Conservation (phyloP, 2,888 invertebrate species). For the Harpagoxenus sublaevis region DNA sequence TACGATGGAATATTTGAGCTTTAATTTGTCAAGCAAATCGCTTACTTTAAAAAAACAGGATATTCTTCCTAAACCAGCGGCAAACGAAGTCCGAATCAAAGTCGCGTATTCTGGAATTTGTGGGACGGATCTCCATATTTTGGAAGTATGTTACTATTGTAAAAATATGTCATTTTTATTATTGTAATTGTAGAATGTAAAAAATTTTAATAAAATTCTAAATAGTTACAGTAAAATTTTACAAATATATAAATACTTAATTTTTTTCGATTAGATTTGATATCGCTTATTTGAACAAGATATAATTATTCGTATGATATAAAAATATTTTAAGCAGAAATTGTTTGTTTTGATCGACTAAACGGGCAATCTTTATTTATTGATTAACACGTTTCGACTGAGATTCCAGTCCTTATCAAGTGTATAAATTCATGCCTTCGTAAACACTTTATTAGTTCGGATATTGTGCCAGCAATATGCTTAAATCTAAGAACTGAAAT, state of each 20-base stretch:
- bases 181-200: background rate
- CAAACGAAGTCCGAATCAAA: conserved; percentile 89
- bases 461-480: too few species aligned
- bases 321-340: background rate
- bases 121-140: conserved; percentile 91
- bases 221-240: background rate
- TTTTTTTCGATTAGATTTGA: background rate
- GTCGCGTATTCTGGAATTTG: conserved; percentile 91
- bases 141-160: conserved; percentile 87
- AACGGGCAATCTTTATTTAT: too few species aligned
- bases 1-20: conserved; percentile 82
- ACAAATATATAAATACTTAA: background rate
- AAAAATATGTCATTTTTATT: background rate
- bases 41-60: conserved; percentile 74
- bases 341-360: too few species aligned
- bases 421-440: too few species aligned
- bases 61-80: conserved; percentile 79
- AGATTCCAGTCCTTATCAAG: too few species aligned
- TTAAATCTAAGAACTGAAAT: too few species aligned
- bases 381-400: too few species aligned
- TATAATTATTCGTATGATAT: background rate
- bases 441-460: too few species aligned
- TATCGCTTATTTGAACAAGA: background rate
- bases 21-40: conserved; percentile 76
- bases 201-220: background rate